Evolutionary conservation across 2,113 vertebrate genomes (phyloP), one percentile per base, ranked within the genome.

Genomic region (Plecotus auritus): DNA sequence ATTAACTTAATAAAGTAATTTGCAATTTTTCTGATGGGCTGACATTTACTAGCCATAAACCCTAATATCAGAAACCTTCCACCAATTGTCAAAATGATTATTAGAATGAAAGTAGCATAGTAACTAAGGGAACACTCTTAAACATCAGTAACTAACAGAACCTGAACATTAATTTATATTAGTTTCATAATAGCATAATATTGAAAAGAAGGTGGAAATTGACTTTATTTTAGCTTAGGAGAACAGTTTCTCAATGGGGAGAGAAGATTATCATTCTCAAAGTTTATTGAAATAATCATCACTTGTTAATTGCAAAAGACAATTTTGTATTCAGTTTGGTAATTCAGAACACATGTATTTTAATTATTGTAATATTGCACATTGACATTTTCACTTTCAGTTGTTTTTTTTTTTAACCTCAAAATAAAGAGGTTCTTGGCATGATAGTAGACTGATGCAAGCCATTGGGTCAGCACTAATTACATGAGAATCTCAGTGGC

Each of bases 1-100:
- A 91, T 92, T 88, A 94, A 90, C 22, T 35, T 93, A 95, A 64
- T 61, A 95, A 87, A 81, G 28, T 85, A 66, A 94, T 93, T 85
- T 88, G 47, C 14, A 78, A 1, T 72, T 93, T 89, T 72, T 90
- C 51, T 72, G 93, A 45, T 37, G 37, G 49, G 16, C 12, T 95
- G 70, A 91, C 91, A 77, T 96, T 95, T 95, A 84, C 54, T 74
- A 76, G 42, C 11, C 35, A 83, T 80, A 91, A 92, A 78, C 32
- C 54, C 9, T 32, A 37, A 10, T 81, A 66, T 86, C 26, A 89
- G 51, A 83, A 69, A 92, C 85, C 4, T 7, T 74, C 26, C 7
- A 76, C 84, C 56, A 84, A 88, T 81, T 93, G 18, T 87, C 47
- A 97, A 93, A 91, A 78, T 90, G 23, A 87, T 74, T 85, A 14